Evolutionary conservation across 2,888 invertebrate genomes (phyloP), one percentile per base, ranked within the genome.

Genomic region (Nipponacmea schrenckii): DNA sequence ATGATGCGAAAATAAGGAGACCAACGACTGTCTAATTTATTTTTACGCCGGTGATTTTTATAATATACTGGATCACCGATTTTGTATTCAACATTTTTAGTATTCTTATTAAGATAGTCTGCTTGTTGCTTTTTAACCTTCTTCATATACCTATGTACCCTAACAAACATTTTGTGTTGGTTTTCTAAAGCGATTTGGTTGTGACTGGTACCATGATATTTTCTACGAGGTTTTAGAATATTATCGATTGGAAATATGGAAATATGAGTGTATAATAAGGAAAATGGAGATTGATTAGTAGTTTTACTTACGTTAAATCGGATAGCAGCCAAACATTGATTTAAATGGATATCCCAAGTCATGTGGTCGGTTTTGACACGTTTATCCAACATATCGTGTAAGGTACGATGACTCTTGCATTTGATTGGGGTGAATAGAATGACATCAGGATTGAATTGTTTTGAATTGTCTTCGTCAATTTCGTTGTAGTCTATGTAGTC

Each of bases 41-140:
- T 67, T 68, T 71, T 67, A 24, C 48, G 65, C 48, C 67, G 62
- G 69, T 74, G 67, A 20, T 74, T 71, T 62, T 31, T 71, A 45
- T 73, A 77, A 27, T 67, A 76, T 1, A 78, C 77, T 15, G 77
- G 69, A 44, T 77, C 78, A 44, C 67, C 71, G 17, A 79, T 67
- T 64, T 77, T 65, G 73, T n/a, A n/a, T 68, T 26, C 56, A 26
- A 62, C 56, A 74, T 67, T 46, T 65, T 77, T 72, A 15, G 71
- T 63, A 17, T 62, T 67, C 44, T 45, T 71, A 68, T 79, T 31
- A 17, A 71, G 71, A 66, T 77, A 74, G 64, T 72, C 71, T 2
- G 67, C 68, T 64, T 74, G 75, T 72, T 70, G 63, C n/a, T 65
- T 66, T 50, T 74, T 75, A 14, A 74, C 67, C 12, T 72, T 71